phyloP scores from a whole-genome alignment of 2,888 invertebrate genomes.

The Oegoconia quadripuncta region DNA sequence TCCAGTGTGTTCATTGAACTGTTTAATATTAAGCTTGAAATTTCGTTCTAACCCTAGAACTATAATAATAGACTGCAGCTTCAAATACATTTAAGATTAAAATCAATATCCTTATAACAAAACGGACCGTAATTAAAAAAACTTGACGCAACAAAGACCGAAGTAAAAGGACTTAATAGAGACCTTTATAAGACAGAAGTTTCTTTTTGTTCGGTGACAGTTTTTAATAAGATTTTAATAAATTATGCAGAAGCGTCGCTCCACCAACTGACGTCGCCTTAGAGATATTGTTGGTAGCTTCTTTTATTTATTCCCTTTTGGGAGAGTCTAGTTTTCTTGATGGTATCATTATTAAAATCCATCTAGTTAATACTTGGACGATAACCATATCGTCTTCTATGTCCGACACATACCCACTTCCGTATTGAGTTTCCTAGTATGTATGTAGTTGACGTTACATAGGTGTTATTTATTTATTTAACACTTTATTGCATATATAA shows the following conservation, averaged over 20 bases:
- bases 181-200: constrained; percentile 43
- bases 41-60: too few relatives aligned
- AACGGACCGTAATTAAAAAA: constrained; percentile 42
- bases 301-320: constrained; percentile 8
- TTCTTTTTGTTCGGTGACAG: constrained; percentile 57
- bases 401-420: too few relatives aligned
- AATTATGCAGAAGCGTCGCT: constrained; percentile 55
- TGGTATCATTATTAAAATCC: background rate
- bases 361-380: too few relatives aligned
- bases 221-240: constrained; percentile 70
- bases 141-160: constrained; percentile 42
- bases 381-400: too few relatives aligned
- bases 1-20: too few relatives aligned
- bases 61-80: too few relatives aligned
- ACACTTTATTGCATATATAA: too few relatives aligned
- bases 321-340: constrained; percentile 5
- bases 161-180: constrained; percentile 43
- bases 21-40: too few relatives aligned
- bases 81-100: too few relatives aligned
- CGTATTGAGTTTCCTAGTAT: too few relatives aligned
- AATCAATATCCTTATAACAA: constrained; percentile 21
- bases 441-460: too few relatives aligned
- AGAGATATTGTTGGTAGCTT: constrained; percentile 28
- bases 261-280: constrained; percentile 38
- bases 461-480: too few relatives aligned